A percentile compares a stretch with the other conserved stretches of the same genome.
Conservation (phyloP, 2,797 vertebrate species). For the Bradypodion ventrale region DNA sequence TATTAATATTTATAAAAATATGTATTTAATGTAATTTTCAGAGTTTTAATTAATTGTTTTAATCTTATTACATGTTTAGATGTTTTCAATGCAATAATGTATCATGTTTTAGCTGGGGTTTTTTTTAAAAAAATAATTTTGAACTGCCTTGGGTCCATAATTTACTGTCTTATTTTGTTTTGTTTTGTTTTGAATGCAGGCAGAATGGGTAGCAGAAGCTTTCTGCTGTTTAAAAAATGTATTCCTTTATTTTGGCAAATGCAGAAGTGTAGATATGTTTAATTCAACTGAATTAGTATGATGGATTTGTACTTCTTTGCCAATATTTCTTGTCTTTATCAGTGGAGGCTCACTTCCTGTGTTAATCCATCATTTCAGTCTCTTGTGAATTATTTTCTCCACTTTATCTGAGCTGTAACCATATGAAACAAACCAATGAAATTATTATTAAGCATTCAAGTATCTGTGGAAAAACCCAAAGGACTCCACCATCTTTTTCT, state of each 20-base stretch:
- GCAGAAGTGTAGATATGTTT: constrained; percentile 4
- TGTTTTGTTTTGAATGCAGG: not conserved
- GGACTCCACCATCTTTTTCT: not conserved
- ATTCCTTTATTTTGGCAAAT: constrained; percentile 15
- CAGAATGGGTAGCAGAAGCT: not conserved
- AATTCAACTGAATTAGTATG: constrained; percentile 31
- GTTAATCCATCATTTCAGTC: constrained; percentile 32
- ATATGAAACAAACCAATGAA: constrained; percentile 29
- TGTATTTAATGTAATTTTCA: no score
- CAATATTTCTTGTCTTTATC: constrained; percentile 37
- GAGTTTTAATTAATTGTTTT: no score
- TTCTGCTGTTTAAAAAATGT: not conserved
- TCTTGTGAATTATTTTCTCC: constrained; percentile 33
- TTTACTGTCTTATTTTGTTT: not conserved
- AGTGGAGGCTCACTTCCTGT: constrained; percentile 12
- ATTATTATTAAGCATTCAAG: constrained; percentile 25
- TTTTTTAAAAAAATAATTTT: no score
- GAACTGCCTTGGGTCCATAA: not conserved
- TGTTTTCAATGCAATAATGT: no score
- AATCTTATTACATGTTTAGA: no score
- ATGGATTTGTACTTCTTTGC: constrained; percentile 34
- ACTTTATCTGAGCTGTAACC: constrained; percentile 21
- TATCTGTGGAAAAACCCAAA: not conserved
- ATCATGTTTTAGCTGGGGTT: no score
- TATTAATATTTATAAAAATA: no score